These are phyloP conservation scores for Sepioteuthis lessoniana DNA, from an alignment of 2,888 invertebrate genomes.

Conservation along the genomic window DNA sequence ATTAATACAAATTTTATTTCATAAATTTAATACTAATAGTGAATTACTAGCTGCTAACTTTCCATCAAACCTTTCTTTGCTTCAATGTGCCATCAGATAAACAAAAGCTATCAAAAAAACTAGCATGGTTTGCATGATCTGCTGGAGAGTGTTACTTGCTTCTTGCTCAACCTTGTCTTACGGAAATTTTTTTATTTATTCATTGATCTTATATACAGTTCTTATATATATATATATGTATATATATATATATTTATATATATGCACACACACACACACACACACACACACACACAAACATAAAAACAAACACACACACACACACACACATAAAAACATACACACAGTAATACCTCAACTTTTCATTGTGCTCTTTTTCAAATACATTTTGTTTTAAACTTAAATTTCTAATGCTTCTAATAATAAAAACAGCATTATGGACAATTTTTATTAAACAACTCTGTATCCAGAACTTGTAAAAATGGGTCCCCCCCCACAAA, in stretches of 20 bases:
- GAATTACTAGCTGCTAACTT: neutral
- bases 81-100: neutral
- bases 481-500: too few species aligned
- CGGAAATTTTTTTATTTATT: neutral
- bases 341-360: too few species aligned
- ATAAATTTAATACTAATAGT: neutral
- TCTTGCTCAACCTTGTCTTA: neutral
- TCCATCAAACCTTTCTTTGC: neutral
- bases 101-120: neutral
- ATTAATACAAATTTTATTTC: conserved; percentile 19
- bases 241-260: conserved; percentile 17
- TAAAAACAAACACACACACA: too few species aligned
- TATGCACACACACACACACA: neutral
- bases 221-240: neutral
- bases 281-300: too few species aligned
- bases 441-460: too few species aligned
- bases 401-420: too few species aligned
- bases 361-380: too few species aligned
- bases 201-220: neutral
- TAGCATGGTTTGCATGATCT: conserved; percentile 35
- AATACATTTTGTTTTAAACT: too few species aligned
- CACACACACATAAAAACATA: too few species aligned
- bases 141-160: neutral
- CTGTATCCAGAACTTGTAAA: too few species aligned
- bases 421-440: too few species aligned